phyloP scores from a whole-genome alignment of 1,140 invertebrate species.

The Alviniconcha marisindica region DNA sequence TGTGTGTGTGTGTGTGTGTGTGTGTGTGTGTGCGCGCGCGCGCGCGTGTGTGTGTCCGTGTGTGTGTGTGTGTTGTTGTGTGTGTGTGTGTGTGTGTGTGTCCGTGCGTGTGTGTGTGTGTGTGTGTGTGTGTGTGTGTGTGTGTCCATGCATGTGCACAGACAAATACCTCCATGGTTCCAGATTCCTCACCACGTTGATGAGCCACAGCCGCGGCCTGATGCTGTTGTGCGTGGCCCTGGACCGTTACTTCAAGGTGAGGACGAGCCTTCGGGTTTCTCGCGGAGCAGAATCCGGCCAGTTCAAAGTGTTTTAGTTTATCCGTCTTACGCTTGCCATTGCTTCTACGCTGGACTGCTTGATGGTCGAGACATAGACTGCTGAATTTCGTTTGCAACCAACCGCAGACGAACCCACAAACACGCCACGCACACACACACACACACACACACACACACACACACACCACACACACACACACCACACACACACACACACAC shows the following conservation, averaged over 20 bases:
- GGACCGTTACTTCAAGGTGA: slow-evolving; percentile 29
- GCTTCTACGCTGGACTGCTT: too few relatives aligned
- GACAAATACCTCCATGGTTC: not conserved
- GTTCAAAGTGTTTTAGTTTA: too few relatives aligned
- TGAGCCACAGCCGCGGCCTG: not conserved
- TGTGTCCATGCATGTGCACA: not conserved
- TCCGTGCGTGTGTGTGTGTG: not conserved
- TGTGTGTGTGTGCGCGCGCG: slow-evolving; percentile 3
- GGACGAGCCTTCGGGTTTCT: not conserved
- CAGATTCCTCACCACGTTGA: slow-evolving; percentile 13
- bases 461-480: too few relatives aligned
- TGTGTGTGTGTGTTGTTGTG: not conserved
- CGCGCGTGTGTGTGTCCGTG: not conserved
- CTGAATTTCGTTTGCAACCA: too few relatives aligned
- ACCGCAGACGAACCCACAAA: too few relatives aligned
- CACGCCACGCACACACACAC: too few relatives aligned
- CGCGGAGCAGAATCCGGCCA: too few relatives aligned
- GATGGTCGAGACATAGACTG: too few relatives aligned
- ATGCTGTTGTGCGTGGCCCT: slow-evolving; percentile 24
- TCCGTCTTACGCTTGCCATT: too few relatives aligned
- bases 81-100: not conserved
- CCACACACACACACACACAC: too few relatives aligned
- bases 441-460: too few relatives aligned
- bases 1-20: slow-evolving; percentile 17
- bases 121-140: not conserved